Evolutionary conservation across 2,113 vertebrate species (phyloP).

Genomic region (Myrmecophaga tridactyla): DNA sequence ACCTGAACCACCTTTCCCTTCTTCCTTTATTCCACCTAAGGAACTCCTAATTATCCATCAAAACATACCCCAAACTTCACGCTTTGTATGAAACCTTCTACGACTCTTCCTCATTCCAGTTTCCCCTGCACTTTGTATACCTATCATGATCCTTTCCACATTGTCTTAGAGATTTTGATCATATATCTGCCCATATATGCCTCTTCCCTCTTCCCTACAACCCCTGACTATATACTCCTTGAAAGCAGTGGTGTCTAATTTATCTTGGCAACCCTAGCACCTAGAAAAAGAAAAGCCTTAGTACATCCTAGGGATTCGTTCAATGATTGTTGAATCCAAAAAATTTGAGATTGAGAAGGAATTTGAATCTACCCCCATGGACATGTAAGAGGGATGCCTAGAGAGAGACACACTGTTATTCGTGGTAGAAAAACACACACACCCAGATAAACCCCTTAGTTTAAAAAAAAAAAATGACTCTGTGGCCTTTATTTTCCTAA

Average conservation of each 20-base stretch:
- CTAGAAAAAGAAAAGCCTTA: not conserved
- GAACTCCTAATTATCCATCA: not conserved
- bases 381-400: not conserved
- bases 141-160: not conserved
- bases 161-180: not conserved
- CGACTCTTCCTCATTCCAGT: not conserved
- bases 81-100: not conserved
- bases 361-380: not conserved
- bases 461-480: not conserved
- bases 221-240: not conserved
- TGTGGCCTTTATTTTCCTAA: conserved; percentile 11
- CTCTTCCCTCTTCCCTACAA: not conserved
- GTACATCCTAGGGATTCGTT: not conserved
- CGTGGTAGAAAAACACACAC: not conserved
- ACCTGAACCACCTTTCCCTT: not conserved
- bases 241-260: not conserved
- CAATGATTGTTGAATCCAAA: not conserved
- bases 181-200: not conserved
- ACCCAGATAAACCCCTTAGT: not conserved
- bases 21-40: not conserved
- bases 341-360: not conserved
- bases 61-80: not conserved
- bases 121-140: not conserved
- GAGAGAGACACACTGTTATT: not conserved
- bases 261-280: not conserved